A percentile compares a stretch with the other conserved stretches of the same genome.
Evolutionary conservation across 2,797 vertebrate species (phyloP).

Genomic region (Vultur gryphus): DNA sequence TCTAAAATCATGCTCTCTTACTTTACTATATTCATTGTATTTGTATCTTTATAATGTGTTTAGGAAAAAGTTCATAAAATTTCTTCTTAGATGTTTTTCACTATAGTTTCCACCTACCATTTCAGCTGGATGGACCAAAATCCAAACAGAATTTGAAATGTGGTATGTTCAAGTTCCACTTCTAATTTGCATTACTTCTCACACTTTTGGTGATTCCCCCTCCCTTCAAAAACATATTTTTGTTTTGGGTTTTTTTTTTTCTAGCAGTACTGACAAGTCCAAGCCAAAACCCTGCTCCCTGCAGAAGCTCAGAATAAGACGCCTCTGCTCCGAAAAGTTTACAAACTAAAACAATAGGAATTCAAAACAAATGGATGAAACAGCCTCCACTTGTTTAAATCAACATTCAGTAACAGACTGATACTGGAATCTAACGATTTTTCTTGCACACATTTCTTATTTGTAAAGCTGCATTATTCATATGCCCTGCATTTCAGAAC

Average conservation of each 20-base stretch:
- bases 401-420: neutral
- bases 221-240: neutral
- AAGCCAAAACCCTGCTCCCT: neutral
- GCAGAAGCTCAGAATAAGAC: neutral
- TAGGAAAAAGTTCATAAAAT: neutral
- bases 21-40: neutral
- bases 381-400: neutral
- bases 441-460: neutral
- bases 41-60: neutral
- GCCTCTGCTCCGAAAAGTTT: neutral
- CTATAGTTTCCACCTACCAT: neutral
- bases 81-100: neutral
- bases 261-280: neutral
- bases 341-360: neutral
- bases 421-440: neutral
- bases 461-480: neutral
- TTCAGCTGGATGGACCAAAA: neutral
- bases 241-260: neutral
- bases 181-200: neutral
- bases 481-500: neutral
- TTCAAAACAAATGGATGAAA: neutral
- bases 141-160: neutral
- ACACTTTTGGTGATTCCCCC: neutral
- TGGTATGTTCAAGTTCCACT: neutral
- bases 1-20: neutral